Evolutionary conservation across 2,888 invertebrate species (phyloP), one percentile per base, ranked within the genome.

Genomic region (Lypha dubia): DNA sequence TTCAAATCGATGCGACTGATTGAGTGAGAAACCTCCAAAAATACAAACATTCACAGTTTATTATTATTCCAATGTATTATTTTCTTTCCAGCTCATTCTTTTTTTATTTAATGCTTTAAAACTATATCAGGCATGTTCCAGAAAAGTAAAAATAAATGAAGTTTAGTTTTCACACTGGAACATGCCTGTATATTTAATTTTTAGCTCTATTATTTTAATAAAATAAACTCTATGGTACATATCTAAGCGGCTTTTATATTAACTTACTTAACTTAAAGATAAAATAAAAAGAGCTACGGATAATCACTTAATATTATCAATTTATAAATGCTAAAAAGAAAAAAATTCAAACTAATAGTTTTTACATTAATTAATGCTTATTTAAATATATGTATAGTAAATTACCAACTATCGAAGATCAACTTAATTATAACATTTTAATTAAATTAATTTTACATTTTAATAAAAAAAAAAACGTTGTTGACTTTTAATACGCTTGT

Each of bases 401-500:
- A 65, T 53, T 68, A 49, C n/a, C 17, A 9, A 17, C 8, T 65
- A 17, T 58, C n/a, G 7, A 60, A 73, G 67, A 51, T 49, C 38
- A 71, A 60, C 84, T 80, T 80, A 85, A 77, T 83, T 80, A 80
- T 20, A 9, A 68, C 65, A 65, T 60, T 80, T 75, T 53, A 80
- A 58, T 58, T 79, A 63, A 70, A 60, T 63, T n/a, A 32, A 41
- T 41, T 83, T 46, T 28, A 41, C 46, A 71, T 62, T 38, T 53
- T 24, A 32, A 63, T 28, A 49, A 22, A 15, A 60, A 76, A 15
- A 20, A 15, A 60, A 77, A n/a, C 13, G 53, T 74, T 77, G 76
- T 77, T 86, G 77, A 83, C 53, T 65, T 74, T 67, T 46, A 79
- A 70, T 58, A 81, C 38, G 81, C 81, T 82, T 79, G 81, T 84